These are phyloP conservation scores for Oxystoma pomonae DNA, from an alignment of 2,888 invertebrate species.

Conservation along the genomic window DNA sequence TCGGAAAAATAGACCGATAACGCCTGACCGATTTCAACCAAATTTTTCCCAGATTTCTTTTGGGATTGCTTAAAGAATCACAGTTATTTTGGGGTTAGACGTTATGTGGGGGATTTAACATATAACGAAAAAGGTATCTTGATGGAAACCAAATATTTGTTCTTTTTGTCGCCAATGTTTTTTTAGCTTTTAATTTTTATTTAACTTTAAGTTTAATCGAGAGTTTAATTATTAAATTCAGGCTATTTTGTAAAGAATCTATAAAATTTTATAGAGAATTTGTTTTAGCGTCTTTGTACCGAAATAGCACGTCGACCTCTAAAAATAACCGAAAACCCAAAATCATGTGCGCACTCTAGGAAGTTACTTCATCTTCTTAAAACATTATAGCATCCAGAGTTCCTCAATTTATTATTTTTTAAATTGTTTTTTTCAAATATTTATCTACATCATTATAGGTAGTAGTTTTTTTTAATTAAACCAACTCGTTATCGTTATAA, in stretches of 20 bases:
- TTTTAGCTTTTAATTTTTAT: not conserved
- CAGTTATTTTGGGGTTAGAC: no score
- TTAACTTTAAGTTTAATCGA: no score
- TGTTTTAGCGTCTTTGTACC: slow-evolving; percentile 36
- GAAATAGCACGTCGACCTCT: slow-evolving; percentile 35
- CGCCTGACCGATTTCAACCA: no score
- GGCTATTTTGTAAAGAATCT: slow-evolving; percentile 5
- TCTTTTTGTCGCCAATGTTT: not conserved
- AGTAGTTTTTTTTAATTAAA: no score
- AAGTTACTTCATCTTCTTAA: slow-evolving; percentile 30
- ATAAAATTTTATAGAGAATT: slow-evolving; percentile 33
- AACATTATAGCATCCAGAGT: not conserved
- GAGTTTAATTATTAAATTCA: not conserved
- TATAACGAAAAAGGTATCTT: no score
- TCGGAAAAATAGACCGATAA: no score
- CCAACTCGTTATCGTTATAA: no score
- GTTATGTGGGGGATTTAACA: no score
- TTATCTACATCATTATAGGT: no score
- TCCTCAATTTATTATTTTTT: not conserved
- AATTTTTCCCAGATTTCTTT: no score
- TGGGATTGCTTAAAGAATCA: no score
- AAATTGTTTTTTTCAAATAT: no score
- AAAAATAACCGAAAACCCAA: slow-evolving; percentile 36
- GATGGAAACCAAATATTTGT: not conserved
- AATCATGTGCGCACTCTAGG: slow-evolving; percentile 36